These are phyloP conservation scores for Saxicola maurus DNA, from an alignment of 2,797 vertebrate genomes.

Conservation along the genomic window DNA sequence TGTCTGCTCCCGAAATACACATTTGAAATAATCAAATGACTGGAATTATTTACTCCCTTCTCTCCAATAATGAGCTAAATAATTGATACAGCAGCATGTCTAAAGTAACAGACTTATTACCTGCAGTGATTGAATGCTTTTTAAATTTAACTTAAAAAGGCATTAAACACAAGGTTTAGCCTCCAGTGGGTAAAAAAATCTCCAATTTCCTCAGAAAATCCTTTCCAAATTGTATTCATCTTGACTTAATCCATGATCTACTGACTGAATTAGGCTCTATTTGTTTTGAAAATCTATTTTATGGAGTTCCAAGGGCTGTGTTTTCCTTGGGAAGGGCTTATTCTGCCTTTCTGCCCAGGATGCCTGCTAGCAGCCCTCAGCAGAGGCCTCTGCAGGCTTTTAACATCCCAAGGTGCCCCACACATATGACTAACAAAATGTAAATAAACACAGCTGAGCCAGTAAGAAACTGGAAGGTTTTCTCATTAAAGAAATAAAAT, in stretches of 20 bases:
- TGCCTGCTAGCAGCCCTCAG: conserved; percentile 47
- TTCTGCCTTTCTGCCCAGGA: conserved; percentile 57
- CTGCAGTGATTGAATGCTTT: conserved; percentile 66
- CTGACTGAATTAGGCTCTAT: conserved; percentile 77
- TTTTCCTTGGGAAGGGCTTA: conserved; percentile 72
- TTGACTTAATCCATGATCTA: conserved; percentile 80
- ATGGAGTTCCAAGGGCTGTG: conserved; percentile 75
- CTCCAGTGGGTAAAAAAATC: conserved; percentile 75
- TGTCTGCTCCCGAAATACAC: conserved; percentile 23
- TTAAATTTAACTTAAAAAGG: conserved; percentile 64
- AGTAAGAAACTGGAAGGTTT: conserved; percentile 75
- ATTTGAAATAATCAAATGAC: neutral
- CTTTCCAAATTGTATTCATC: conserved; percentile 82
- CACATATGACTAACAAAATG: conserved; percentile 73
- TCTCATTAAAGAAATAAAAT: conserved; percentile 85
- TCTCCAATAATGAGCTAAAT: conserved; percentile 48
- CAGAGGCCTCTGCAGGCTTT: conserved; percentile 58
- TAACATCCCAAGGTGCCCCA: conserved; percentile 67
- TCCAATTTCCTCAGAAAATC: conserved; percentile 79
- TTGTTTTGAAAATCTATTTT: conserved; percentile 80
- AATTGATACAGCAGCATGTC: conserved; percentile 27
- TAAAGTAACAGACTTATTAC: conserved; percentile 58
- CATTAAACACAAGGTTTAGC: conserved; percentile 68
- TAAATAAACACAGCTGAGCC: conserved; percentile 84
- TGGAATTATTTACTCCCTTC: conserved; percentile 31